Evolutionary conservation across 2,797 vertebrate genomes (phyloP).

Genomic region (Mormyrops boulengeri): DNA sequence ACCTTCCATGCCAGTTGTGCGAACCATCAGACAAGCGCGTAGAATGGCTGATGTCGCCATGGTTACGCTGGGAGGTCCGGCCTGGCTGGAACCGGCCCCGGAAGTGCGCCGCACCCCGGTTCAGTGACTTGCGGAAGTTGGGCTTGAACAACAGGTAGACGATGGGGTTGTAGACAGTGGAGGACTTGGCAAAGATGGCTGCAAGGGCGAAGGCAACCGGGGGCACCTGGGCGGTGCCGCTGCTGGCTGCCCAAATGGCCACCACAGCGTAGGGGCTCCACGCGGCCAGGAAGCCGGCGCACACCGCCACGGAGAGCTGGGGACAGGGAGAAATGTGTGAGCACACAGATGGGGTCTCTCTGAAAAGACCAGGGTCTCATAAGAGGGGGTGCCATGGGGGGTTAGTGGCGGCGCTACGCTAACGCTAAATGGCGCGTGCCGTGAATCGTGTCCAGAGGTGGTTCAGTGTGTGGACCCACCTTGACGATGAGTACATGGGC

Average conservation of each 20-base stretch:
- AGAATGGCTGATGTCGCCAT: conserved; percentile 49
- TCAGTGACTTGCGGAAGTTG: conserved; percentile 71
- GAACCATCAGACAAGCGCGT: conserved; percentile 48
- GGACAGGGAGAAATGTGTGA: conserved; percentile 11
- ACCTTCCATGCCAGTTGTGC: conserved; percentile 45
- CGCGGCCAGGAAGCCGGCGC: conserved; percentile 71
- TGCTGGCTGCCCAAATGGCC: conserved; percentile 71
- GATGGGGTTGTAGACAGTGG: conserved; percentile 75
- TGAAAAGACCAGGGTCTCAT: neutral
- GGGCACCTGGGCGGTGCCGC: conserved; percentile 57
- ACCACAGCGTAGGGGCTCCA: conserved; percentile 74
- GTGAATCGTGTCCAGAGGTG: neutral
- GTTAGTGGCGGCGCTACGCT: neutral
- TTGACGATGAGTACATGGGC: conserved; percentile 69
- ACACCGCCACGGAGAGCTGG: conserved; percentile 74
- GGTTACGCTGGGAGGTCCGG: conserved; percentile 39
- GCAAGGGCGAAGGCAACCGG: conserved; percentile 66
- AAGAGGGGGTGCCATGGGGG: neutral
- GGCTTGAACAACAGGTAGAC: conserved; percentile 76
- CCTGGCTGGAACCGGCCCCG: conserved; percentile 50
- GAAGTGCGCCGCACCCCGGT: conserved; percentile 50
- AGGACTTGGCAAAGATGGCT: conserved; percentile 72
- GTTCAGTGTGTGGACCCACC: conserved; percentile 47
- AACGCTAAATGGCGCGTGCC: neutral
- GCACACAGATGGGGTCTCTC: neutral